Conservation (phyloP, 2,888 invertebrate species). For the Eumerus sabulonum region DNA sequence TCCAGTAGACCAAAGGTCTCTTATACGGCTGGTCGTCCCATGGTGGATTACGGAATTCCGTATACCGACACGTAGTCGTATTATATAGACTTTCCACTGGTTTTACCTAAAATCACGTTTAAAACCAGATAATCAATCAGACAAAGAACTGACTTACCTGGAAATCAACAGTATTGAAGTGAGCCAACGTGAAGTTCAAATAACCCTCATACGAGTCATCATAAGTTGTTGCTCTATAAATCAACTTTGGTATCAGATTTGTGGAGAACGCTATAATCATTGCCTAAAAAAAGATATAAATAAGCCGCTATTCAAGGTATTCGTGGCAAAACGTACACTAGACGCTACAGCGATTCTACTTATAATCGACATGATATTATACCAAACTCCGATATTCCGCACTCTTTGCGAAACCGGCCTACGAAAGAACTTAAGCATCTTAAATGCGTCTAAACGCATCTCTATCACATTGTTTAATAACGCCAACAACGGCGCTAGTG, state of each 20-base stretch:
- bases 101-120: slow-evolving; percentile 70
- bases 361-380: slow-evolving; percentile 85
- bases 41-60: slow-evolving; percentile 85
- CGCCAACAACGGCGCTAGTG: slow-evolving; percentile 90
- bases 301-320: slow-evolving; percentile 3
- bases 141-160: slow-evolving; percentile 69
- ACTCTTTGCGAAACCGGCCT: slow-evolving; percentile 87
- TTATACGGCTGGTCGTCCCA: slow-evolving; percentile 80
- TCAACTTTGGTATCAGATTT: slow-evolving; percentile 88
- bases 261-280: slow-evolving; percentile 92
- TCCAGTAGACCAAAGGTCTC: slow-evolving; percentile 86
- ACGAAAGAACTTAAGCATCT: slow-evolving; percentile 86
- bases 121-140: neutral
- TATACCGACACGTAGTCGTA: slow-evolving; percentile 82
- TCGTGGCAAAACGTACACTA: slow-evolving; percentile 82
- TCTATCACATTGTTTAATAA: slow-evolving; percentile 90
- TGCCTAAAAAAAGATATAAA: slow-evolving; percentile 81
- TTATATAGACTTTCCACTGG: slow-evolving; percentile 75
- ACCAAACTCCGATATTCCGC: slow-evolving; percentile 89
- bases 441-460: slow-evolving; percentile 90
- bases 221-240: slow-evolving; percentile 82
- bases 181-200: slow-evolving; percentile 84
- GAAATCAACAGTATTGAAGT: slow-evolving; percentile 84
- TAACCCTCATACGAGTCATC: slow-evolving; percentile 82
- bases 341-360: slow-evolving; percentile 88